These are phyloP conservation scores for Euzophera pinguis DNA, from an alignment of 2,888 invertebrate species.

Conservation along the genomic window DNA sequence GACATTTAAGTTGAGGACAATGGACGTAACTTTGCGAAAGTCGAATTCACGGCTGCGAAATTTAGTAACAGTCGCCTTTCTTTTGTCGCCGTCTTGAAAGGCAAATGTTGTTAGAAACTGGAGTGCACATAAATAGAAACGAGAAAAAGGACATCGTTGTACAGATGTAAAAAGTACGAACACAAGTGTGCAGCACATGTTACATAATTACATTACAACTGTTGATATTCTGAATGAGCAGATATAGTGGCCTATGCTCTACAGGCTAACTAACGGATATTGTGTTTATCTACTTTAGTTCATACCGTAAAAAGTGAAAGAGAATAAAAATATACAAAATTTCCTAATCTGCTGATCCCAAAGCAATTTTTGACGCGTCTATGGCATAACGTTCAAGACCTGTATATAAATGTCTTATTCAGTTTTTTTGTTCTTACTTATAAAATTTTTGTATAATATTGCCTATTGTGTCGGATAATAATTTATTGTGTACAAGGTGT, in stretches of 20 bases:
- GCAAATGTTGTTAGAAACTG: conserved; percentile 14
- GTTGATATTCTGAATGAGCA: conserved; percentile 2
- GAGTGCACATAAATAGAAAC: conserved; percentile 11
- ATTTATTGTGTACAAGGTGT: conserved; percentile 41
- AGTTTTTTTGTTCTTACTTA: not conserved
- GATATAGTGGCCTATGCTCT: conserved; percentile 4
- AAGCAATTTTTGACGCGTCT: no score
- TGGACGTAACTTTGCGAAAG: conserved; percentile 38
- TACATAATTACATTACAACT: no score
- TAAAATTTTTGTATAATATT: no score
- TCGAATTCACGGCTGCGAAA: conserved; percentile 24
- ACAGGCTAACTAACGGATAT: no score
- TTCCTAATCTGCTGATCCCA: no score
- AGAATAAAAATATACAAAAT: no score
- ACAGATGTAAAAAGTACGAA: conserved; percentile 6
- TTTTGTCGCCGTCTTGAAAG: conserved; percentile 14
- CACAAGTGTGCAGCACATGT: conserved; percentile 34
- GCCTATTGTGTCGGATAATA: conserved; percentile 2
- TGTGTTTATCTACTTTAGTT: no score
- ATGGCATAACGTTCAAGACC: no score
- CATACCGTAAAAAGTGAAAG: no score
- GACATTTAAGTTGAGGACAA: conserved; percentile 44
- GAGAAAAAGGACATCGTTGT: conserved; percentile 14
- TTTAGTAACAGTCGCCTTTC: conserved; percentile 25
- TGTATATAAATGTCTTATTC: not conserved